Base-by-base conservation (phyloP, 2,113 vertebrate species). In the Gambusia affinis region DNA sequence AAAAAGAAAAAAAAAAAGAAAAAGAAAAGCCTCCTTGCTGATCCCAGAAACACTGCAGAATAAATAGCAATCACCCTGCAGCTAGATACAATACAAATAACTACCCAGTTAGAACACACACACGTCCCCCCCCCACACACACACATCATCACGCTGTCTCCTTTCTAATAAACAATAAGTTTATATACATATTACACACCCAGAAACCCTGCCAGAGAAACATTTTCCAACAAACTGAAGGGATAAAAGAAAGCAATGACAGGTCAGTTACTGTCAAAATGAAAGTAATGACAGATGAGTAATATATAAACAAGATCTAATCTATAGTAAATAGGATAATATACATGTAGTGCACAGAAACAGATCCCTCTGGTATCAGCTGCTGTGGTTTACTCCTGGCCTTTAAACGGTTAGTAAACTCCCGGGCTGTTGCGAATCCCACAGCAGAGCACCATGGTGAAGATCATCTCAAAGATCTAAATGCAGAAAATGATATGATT, bases 391-490 rank as follows among this genome's bases (percentile, higher is more conserved):
- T 44, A 12, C 37, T 64, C 19, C 60, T 73, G 70, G 51, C 60
- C n/a, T 51, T 37, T 57, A 62, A 19, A 62, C 31, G 72, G 12
- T 64, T 87, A 93, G 73, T 93, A 93, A 0, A 82, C 89, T 39
- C 85, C 89, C 1, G 91, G 91, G 66, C 82, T 93, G 87, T 93
- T 92, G 4, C 89, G 91, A 75, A 93, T 93, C 76, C 92, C 92
- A n/a, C 92, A 93, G 28, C 92, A 93, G 60, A 93, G 92, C 80
- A 93, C 91, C 92, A 93, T 93, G 75, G 92, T 93, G 90, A 93
- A 93, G 85, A 93, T 93, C 92, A 93, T 93, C 74, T 93, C 92
- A 15, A 93, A 93, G 70, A 93, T 88, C 92, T 93, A 33, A 72
- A 79, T 11, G 60, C 64, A 60, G 19, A 66, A 72, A 78, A 64